Evolutionary conservation across 2,113 vertebrate species (phyloP).

Genomic region (Glaucidium brasilianum): DNA sequence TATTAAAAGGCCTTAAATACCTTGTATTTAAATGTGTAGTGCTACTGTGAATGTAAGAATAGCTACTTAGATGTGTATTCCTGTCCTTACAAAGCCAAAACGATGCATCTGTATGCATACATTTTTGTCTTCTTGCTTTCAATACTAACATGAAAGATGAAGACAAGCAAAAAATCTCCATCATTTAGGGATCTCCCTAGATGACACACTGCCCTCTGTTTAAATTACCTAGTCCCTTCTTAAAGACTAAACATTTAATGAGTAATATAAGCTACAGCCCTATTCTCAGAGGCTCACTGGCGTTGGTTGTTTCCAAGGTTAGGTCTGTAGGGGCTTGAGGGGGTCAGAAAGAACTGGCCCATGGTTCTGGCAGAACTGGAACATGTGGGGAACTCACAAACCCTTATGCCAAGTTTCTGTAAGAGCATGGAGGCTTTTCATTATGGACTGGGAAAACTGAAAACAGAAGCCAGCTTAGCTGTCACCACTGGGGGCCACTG

Average conservation of each 20-base stretch:
- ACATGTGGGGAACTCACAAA: background rate
- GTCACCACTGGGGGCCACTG: constrained; percentile 61
- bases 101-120: background rate
- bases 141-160: background rate
- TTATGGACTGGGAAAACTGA: background rate
- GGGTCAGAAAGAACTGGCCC: background rate
- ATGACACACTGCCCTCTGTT: background rate
- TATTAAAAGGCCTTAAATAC: background rate
- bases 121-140: background rate
- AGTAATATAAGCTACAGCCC: background rate
- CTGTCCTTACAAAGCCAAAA: background rate
- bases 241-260: background rate
- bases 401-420: background rate
- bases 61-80: background rate
- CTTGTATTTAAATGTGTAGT: background rate
- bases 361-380: background rate
- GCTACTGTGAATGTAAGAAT: background rate
- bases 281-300: background rate
- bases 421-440: background rate
- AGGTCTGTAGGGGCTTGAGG: background rate
- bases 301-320: background rate
- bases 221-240: background rate
- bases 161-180: background rate
- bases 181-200: background rate
- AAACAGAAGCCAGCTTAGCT: background rate